Percentiles rank a stretch among this genome's conserved stretches.
phyloP scores from a whole-genome alignment of 37 sponge, comb jelly and placozoan genomes.

The Geodia barretti region DNA sequence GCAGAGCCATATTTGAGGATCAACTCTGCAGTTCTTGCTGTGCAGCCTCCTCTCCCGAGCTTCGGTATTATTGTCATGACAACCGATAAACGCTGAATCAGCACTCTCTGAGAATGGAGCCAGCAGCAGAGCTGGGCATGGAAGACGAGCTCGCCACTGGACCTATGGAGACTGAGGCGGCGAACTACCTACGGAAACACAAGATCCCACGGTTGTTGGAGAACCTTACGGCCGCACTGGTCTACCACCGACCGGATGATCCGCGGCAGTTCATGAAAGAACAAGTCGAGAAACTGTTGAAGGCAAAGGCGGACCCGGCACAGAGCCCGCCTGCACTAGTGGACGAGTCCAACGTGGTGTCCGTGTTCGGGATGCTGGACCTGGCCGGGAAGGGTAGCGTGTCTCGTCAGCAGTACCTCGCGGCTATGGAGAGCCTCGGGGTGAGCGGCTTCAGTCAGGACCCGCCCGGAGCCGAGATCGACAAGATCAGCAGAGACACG shows the following conservation, averaged over 20 bases:
- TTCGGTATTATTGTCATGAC: neutral
- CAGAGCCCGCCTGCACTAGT: conserved; percentile 66
- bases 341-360: conserved; percentile 79
- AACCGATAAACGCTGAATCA: neutral
- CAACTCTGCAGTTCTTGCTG: neutral
- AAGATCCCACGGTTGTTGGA: conserved; percentile 82
- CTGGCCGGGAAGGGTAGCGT: conserved; percentile 79
- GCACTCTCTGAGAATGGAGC: conserved; percentile 15
- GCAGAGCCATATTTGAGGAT: neutral
- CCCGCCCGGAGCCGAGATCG: conserved; percentile 62
- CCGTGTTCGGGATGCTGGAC: conserved; percentile 91
- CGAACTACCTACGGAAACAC: conserved; percentile 77
- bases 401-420: conserved; percentile 72
- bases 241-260: conserved; percentile 81
- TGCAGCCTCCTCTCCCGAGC: neutral
- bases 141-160: conserved; percentile 5
- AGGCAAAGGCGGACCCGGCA: conserved; percentile 45
- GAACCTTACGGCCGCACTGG: conserved; percentile 80
- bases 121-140: neutral
- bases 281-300: conserved; percentile 69
- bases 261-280: conserved; percentile 76
- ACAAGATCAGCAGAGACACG: conserved; percentile 72
- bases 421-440: conserved; percentile 80
- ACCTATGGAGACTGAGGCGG: conserved; percentile 28
- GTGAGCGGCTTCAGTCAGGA: conserved; percentile 52